Base-by-base conservation (phyloP, 2,888 invertebrate genomes). In the Nymphalis c-album region DNA sequence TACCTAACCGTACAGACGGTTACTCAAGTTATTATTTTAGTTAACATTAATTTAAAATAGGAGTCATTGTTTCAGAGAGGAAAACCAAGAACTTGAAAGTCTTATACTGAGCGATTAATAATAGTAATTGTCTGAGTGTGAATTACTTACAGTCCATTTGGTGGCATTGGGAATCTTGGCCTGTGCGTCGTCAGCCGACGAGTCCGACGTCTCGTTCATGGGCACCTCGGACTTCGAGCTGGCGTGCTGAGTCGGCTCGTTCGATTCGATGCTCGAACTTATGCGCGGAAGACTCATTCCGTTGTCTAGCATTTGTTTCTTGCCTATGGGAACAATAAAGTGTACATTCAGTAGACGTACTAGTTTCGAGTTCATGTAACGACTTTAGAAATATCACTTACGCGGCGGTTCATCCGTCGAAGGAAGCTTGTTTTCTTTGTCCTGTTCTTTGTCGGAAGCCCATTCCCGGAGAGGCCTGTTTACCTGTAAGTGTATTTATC, bases 381-480 rank as follows among this genome's bases (percentile, higher is more conserved):
- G 40, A 2, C 4, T 4, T 40, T 13, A 13, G 4, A 55, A n/a
- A 5, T 8, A n/a, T 13, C 20, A 93, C 95, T 95, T 93, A 96
- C 96, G 94, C 60, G 96, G 95, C n/a, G 96, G 96, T 84, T 97
- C 97, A 64, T 96, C 96, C 3, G 89, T n/a, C 0, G 83, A 77
- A 0, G 89, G 86, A 17, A 85, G 73, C 68, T 87, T 95, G 93
- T 81, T 95, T 93, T 76, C 94, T 76, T 87, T 94, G 81, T 83
- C 94, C 75, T 85, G 93, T 76, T 81, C 94, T 74, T 80, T 90
- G 50, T 91, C 89, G 0, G 73, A 75, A 1, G 78, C 79, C 90
- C 91, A 92, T 66, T 92, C 92, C 0, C 92, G 86, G 7, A 90
- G 72, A 2, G 92, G 92, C 17, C 92, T 84, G 64, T 91, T 93